Evolutionary conservation across 2,797 vertebrate species (phyloP).

Genomic region (Stomatorhinus walkeri): DNA sequence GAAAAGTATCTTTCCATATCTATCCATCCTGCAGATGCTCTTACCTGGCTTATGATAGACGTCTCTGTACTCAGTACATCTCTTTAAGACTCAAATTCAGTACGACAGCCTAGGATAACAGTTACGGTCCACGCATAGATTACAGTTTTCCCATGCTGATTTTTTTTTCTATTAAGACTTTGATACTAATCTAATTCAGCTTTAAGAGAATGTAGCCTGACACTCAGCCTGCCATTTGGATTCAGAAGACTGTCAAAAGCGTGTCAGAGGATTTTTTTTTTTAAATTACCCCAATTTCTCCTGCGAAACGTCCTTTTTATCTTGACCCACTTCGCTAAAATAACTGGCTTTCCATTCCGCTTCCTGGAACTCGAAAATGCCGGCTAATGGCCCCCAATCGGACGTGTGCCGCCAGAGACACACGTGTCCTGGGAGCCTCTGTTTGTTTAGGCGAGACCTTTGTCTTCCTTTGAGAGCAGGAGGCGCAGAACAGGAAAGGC

Average conservation of each 20-base stretch:
- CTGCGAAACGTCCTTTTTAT: slow-evolving; percentile 3
- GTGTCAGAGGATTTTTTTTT: neutral
- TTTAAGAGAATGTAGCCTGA: neutral
- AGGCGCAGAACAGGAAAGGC: slow-evolving; percentile 17
- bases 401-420: slow-evolving; percentile 12
- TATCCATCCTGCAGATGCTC: neutral
- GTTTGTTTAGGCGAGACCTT: slow-evolving; percentile 50
- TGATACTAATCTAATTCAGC: neutral
- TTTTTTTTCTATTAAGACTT: neutral
- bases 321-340: neutral
- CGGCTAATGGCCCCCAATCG: neutral
- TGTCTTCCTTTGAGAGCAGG: slow-evolving; percentile 35
- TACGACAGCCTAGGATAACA: slow-evolving; percentile 1
- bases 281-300: slow-evolving; percentile 11
- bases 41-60: neutral
- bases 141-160: neutral
- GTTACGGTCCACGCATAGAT: slow-evolving; percentile 33
- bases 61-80: neutral
- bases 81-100: neutral
- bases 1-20: neutral
- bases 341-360: neutral
- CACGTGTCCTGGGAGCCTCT: slow-evolving; percentile 46
- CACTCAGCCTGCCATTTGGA: neutral
- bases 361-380: neutral
- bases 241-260: slow-evolving; percentile 1